These are phyloP conservation scores for Ceratina calcarata DNA, from an alignment of 1,140 invertebrate species.

Conservation along the genomic window DNA sequence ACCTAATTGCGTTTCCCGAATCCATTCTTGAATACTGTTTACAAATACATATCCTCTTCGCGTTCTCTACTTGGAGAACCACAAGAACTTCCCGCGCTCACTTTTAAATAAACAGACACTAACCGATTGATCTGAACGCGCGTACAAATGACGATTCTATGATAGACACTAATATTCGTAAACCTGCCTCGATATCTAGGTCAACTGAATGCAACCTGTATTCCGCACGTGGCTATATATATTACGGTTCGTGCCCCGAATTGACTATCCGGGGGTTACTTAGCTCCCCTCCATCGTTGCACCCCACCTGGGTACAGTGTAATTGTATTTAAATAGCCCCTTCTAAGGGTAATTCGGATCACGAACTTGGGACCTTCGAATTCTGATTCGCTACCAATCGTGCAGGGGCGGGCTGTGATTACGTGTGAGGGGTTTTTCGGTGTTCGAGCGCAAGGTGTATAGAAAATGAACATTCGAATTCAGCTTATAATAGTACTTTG, in stretches of 20 bases:
- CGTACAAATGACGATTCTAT: neutral
- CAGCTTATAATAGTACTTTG: too few relatives aligned
- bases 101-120: too few relatives aligned
- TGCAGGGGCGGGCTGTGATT: neutral
- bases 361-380: constrained; percentile 11
- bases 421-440: constrained; percentile 36
- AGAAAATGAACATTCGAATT: too few relatives aligned
- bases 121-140: too few relatives aligned
- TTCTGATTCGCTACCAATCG: neutral
- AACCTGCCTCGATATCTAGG: constrained; percentile 1
- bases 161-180: neutral
- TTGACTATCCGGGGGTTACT: constrained; percentile 33
- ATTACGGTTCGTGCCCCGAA: constrained; percentile 35
- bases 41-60: neutral
- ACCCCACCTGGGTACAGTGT: constrained; percentile 36
- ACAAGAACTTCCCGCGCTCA: neutral
- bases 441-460: constrained; percentile 39
- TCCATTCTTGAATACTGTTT: neutral
- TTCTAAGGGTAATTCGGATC: constrained; percentile 18
- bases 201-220: constrained; percentile 56
- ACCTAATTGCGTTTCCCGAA: constrained; percentile 34
- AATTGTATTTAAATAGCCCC: constrained; percentile 70
- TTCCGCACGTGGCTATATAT: constrained; percentile 59
- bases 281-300: constrained; percentile 12
- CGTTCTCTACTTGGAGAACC: neutral